These are phyloP conservation scores for Drosophila nigromelanica DNA, from an alignment of 1,140 invertebrate genomes.

Conservation along the genomic window DNA sequence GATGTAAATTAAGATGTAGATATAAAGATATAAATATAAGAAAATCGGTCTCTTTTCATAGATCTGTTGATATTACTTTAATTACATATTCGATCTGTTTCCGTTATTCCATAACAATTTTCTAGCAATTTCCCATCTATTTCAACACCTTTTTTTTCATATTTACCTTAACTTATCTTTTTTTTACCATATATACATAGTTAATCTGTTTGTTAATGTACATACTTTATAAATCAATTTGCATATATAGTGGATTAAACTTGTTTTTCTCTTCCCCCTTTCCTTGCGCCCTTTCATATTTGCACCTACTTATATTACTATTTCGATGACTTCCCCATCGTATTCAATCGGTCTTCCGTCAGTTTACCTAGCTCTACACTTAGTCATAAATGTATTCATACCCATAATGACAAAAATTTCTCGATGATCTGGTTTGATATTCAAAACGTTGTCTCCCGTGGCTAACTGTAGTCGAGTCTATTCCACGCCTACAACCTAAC, in stretches of 20 bases:
- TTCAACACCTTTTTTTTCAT: not conserved
- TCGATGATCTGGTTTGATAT: constrained; percentile 48
- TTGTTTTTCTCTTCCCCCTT: not conserved
- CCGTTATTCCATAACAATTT: no score
- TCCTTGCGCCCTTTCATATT: no score
- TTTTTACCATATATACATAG: not conserved
- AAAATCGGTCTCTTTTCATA: no score
- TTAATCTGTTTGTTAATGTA: constrained; percentile 2
- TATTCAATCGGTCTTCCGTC: constrained; percentile 16
- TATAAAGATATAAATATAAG: no score
- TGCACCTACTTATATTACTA: not conserved
- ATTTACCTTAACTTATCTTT: not conserved
- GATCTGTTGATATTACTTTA: no score
- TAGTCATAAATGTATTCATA: constrained; percentile 43
- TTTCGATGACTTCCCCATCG: constrained; percentile 21
- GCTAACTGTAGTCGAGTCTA: constrained; percentile 35
- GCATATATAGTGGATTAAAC: constrained; percentile 13
- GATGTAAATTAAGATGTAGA: no score
- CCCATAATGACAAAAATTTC: constrained; percentile 18
- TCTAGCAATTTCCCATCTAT: not conserved
- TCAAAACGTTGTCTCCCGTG: constrained; percentile 17
- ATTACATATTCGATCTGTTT: no score
- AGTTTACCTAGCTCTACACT: constrained; percentile 17
- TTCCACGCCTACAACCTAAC: constrained; percentile 33
- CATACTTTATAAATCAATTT: constrained; percentile 14